Evolutionary conservation across 1,140 invertebrate genomes (phyloP), one percentile per base, ranked within the genome.

Genomic region (Diachasma alloeum): DNA sequence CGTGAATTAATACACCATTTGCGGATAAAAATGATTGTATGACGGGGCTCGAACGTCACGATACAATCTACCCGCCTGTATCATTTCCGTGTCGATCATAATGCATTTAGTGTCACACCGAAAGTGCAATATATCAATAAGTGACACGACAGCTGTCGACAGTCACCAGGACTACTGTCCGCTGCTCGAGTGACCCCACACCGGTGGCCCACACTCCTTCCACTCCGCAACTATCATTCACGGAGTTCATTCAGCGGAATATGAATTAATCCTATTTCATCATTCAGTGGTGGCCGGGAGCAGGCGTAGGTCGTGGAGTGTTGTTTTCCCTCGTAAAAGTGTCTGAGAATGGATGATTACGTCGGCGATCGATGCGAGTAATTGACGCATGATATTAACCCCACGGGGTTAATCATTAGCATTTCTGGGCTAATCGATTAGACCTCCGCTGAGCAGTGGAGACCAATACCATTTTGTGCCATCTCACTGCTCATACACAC

Each of bases 351-450:
- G 4, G 48, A 53, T 46, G 59, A 39, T n/a, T 37, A 44, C 17
- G 10, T 74, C 63, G 71, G 24, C 69, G 77, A 63, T 75, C 76
- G 37, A 68, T 9, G 66, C 22, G 26, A 8, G 74, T 72, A 85
- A 86, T 84, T 82, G 81, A 84, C 84, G 83, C 83, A 80, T 78
- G 76, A 86, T 26, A 85, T 86, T 86, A 86, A 86, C 85, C 85
- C 46, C 53, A 63, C 48, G 22, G 74, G 85, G 84, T 86, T 86
- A 86, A 87, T 83, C 83, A 87, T 86, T 84, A 86, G 83, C 84
- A 83, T 84, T 83, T 84, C 84, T 82, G 39, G 81, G 84, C 84
- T 86, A 86, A 87, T 87, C 83, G 75, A 59, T 70, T 66, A 46
- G 63, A 72, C 67, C 26, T 22, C 19, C n/a, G 11, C 37, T 10